Percentiles rank a stretch among this genome's conserved stretches.
Conservation (phyloP, 2,113 vertebrate genomes). For the Sclerurus mexicanus region DNA sequence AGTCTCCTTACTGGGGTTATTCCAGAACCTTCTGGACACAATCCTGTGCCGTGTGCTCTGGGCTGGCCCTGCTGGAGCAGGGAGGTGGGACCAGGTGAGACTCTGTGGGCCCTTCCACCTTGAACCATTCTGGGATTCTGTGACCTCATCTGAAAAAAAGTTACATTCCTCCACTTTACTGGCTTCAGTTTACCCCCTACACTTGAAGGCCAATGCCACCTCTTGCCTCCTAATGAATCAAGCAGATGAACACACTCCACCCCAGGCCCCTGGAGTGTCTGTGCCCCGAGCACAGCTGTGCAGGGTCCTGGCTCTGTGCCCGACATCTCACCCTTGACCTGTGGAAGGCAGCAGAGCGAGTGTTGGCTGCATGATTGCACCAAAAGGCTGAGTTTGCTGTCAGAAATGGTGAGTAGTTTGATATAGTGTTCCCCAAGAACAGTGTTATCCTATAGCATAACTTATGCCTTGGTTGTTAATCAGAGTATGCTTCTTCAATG, state of each 20-base stretch:
- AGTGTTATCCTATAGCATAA: neutral
- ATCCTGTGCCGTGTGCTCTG: neutral
- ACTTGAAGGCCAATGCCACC: neutral
- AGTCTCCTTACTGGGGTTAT: neutral
- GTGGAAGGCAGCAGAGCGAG: rapidly evolving
- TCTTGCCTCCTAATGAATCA: neutral
- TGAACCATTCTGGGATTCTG: no score
- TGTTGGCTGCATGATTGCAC: neutral
- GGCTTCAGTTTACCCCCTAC: neutral
- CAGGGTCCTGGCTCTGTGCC: no score
- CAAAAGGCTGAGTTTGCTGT: neutral
- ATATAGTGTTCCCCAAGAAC: neutral
- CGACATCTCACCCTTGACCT: rapidly evolving
- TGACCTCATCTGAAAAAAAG: neutral
- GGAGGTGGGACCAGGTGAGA: neutral
- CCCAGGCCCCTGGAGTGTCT: no score
- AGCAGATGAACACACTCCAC: neutral
- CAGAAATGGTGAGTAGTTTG: neutral
- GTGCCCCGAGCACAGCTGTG: neutral
- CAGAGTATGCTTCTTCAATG: neutral
- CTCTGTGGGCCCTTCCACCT: no score
- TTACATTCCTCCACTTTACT: rapidly evolving
- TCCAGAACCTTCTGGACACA: neutral
- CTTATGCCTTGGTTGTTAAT: neutral
- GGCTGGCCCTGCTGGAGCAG: neutral